Conservation (phyloP, 2,888 invertebrate genomes). For the Lasioglossum calceatum region DNA sequence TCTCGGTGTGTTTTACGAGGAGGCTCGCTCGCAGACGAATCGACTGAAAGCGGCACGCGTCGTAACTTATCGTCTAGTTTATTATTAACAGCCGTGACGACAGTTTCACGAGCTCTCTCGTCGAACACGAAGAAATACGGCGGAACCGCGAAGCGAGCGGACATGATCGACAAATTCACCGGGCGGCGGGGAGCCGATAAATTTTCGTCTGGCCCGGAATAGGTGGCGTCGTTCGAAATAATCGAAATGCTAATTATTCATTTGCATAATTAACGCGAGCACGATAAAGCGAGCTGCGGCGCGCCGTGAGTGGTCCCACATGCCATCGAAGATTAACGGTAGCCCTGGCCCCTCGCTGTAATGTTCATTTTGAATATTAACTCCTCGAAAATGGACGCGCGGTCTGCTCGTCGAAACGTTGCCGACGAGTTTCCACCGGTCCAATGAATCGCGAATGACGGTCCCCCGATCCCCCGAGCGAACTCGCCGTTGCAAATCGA, state of each 20-base stretch:
- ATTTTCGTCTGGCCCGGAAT: slow-evolving; percentile 44
- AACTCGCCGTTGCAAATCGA: slow-evolving; percentile 30
- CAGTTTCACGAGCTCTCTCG: slow-evolving; percentile 47
- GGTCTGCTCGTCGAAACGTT: slow-evolving; percentile 49
- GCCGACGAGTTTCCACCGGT: slow-evolving; percentile 50
- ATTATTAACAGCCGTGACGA: slow-evolving; percentile 61
- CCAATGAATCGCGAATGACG: slow-evolving; percentile 45
- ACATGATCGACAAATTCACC: slow-evolving; percentile 30
- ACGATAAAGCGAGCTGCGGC: slow-evolving; percentile 72
- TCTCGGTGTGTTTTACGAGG: slow-evolving; percentile 48
- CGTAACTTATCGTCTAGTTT: slow-evolving; percentile 58
- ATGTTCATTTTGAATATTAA: slow-evolving; percentile 78
- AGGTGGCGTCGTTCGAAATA: slow-evolving; percentile 74
- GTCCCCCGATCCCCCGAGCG: slow-evolving; percentile 46
- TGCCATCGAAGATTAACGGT: slow-evolving; percentile 77
- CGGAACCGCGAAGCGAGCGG: background rate
- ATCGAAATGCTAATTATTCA: slow-evolving; percentile 82
- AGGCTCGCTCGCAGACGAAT: slow-evolving; percentile 28
- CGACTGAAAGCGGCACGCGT: slow-evolving; percentile 29
- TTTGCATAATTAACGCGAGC: slow-evolving; percentile 82
- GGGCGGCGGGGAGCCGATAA: slow-evolving; percentile 31
- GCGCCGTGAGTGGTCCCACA: slow-evolving; percentile 68
- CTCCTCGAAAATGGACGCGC: slow-evolving; percentile 70
- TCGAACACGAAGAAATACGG: background rate
- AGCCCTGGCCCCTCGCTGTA: slow-evolving; percentile 66